Evolutionary conservation across 2,797 vertebrate species (phyloP).

Genomic region (Apodemus agrarius): DNA sequence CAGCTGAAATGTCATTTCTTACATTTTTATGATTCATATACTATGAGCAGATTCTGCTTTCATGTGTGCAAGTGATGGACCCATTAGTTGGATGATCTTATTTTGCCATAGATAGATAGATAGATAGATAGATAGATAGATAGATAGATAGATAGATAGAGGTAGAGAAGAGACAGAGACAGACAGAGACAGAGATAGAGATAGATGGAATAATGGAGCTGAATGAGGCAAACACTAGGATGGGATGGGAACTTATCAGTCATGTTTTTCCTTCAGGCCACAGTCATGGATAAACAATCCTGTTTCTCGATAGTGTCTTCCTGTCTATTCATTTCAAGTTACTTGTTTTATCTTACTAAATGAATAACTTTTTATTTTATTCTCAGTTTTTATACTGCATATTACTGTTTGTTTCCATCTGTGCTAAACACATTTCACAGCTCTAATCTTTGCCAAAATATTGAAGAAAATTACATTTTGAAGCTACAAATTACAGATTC

Average conservation of each 20-base stretch:
- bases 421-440: neutral
- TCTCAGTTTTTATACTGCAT: neutral
- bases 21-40: neutral
- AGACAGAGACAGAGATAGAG: too few relatives aligned
- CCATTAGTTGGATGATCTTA: neutral
- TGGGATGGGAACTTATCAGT: neutral
- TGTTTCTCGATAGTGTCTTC: neutral
- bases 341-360: neutral
- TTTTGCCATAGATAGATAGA: neutral
- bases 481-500: neutral
- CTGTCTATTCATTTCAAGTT: neutral
- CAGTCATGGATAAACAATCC: neutral
- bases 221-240: neutral
- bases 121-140: too few relatives aligned
- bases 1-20: too few relatives aligned
- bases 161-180: too few relatives aligned
- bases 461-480: neutral
- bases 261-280: neutral
- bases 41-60: neutral
- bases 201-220: neutral
- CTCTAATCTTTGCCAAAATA: neutral
- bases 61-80: neutral
- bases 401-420: neutral
- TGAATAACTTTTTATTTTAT: neutral
- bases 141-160: too few relatives aligned